A percentile compares a stretch with the other conserved stretches of the same genome.
phyloP scores from a whole-genome alignment of 2,113 vertebrate genomes.

The Numida meleagris region DNA sequence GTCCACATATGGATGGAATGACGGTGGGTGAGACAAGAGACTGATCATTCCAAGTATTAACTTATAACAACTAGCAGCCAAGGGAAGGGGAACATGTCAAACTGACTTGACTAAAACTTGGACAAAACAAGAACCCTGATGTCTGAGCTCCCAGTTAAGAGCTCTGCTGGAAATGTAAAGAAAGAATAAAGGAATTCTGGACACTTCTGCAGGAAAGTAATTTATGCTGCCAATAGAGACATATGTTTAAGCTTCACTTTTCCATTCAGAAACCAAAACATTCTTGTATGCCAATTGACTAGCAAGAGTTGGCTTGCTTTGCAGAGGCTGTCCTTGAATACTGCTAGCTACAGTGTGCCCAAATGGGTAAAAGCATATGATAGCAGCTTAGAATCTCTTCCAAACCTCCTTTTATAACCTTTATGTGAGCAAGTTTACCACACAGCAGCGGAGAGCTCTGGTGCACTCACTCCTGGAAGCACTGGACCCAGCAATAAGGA shows the following conservation, averaged over 20 bases:
- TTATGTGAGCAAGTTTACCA: background rate
- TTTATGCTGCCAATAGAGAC: conserved; percentile 44
- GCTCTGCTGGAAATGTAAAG: conserved; percentile 57
- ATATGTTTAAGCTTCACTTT: conserved; percentile 62
- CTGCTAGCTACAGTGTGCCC: background rate
- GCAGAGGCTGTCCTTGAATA: background rate
- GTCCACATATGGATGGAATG: conserved; percentile 37
- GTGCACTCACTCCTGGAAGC: rapidly evolving
- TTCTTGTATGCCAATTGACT: background rate
- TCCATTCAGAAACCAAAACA: conserved; percentile 47
- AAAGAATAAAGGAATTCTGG: conserved; percentile 51
- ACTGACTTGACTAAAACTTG: conserved; percentile 39
- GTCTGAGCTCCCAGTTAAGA: conserved; percentile 19
- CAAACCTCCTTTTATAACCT: background rate
- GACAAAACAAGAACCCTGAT: background rate
- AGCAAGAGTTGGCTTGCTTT: background rate
- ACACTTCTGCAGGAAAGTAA: conserved; percentile 46
- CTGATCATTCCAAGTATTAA: conserved; percentile 25
- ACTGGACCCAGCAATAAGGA: background rate
- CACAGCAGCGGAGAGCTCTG: background rate
- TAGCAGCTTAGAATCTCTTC: background rate
- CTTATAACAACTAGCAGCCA: conserved; percentile 35
- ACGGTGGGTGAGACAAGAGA: background rate
- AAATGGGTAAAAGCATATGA: background rate
- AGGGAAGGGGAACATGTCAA: conserved; percentile 51